Evolutionary conservation across 2,888 invertebrate genomes (phyloP).

Genomic region (Lasioglossum vierecki): DNA sequence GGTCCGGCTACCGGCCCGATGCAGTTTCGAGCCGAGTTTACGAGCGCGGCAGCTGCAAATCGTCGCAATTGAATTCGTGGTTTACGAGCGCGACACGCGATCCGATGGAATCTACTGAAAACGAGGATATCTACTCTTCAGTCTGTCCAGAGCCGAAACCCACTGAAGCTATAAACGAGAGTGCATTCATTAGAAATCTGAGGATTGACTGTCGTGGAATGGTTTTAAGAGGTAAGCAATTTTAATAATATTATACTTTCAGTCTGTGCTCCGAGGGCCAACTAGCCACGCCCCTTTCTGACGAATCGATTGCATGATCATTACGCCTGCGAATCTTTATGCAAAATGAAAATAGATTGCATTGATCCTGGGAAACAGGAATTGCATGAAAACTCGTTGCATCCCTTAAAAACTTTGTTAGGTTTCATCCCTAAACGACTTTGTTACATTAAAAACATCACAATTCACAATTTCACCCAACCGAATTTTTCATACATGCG

Average conservation of each 20-base stretch:
- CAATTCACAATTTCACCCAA: no score
- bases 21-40: conserved; percentile 22
- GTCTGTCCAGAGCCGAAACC: background rate
- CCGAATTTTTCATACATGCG: no score
- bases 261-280: background rate
- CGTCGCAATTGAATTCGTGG: conserved; percentile 22
- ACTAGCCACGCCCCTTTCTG: background rate
- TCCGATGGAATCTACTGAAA: conserved; percentile 2
- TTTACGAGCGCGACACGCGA: conserved; percentile 22
- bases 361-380: no score
- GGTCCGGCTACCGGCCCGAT: conserved; percentile 21
- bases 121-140: background rate
- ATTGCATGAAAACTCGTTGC: no score
- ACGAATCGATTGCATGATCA: background rate
- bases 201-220: background rate
- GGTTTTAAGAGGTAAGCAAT: no score
- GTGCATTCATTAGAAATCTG: background rate
- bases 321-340: no score
- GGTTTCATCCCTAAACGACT: no score
- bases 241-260: background rate
- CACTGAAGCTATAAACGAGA: conserved; percentile 3
- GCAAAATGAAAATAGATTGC: no score
- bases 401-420: no score
- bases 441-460: no score
- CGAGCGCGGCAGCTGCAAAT: conserved; percentile 29